Percentiles rank a stretch among this genome's conserved stretches.
Evolutionary conservation across 2,888 invertebrate species (phyloP).

Genomic region (Coenonympha glycerion): DNA sequence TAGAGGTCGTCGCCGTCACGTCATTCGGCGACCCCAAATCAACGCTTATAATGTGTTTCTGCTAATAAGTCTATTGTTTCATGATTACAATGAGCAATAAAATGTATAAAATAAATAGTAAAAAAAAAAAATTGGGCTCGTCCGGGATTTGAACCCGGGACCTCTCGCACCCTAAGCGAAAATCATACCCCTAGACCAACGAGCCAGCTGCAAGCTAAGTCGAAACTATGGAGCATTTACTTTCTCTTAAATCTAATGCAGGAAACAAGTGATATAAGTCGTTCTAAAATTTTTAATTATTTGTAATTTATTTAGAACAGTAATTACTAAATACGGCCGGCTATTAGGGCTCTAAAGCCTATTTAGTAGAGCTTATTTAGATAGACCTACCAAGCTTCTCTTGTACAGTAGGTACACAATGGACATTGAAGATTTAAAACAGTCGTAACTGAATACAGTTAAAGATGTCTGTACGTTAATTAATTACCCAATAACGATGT

Average conservation of each 20-base stretch:
- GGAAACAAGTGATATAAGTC: too few species aligned
- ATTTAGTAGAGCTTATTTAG: too few species aligned
- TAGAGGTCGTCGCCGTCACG: not conserved
- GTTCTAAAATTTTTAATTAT: too few species aligned
- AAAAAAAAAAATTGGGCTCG: constrained; percentile 50
- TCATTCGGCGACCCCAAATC: not conserved
- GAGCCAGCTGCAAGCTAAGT: constrained; percentile 38
- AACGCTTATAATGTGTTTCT: not conserved
- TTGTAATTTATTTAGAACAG: too few species aligned
- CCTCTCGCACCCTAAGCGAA: constrained; percentile 76
- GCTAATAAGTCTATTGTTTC: not conserved
- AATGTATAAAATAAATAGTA: not conserved
- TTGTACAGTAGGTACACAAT: too few species aligned
- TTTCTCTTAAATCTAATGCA: not conserved
- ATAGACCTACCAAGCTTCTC: too few species aligned
- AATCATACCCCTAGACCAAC: constrained; percentile 74
- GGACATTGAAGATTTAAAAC: too few species aligned
- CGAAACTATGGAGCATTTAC: not conserved
- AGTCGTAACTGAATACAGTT: not conserved
- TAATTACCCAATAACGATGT: not conserved
- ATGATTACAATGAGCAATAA: not conserved
- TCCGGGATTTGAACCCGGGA: constrained; percentile 76
- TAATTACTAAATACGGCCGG: too few species aligned
- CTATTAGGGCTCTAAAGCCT: too few species aligned
- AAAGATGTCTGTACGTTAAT: not conserved